phyloP scores from a whole-genome alignment of 2,113 vertebrate genomes.

The Hassar affinis region DNA sequence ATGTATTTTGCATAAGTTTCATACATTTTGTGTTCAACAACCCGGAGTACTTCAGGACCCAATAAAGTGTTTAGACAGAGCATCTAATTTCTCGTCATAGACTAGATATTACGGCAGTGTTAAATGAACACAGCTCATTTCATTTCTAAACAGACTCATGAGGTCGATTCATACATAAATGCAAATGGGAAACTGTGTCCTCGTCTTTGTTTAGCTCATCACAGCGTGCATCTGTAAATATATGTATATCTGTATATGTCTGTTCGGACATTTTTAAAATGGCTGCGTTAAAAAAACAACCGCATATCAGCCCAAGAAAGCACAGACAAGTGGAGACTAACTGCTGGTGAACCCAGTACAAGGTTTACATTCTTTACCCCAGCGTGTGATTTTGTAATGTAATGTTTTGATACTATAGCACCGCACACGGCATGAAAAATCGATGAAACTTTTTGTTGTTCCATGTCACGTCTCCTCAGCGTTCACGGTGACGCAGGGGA shows the following conservation, averaged over 20 bases:
- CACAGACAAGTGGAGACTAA: background rate
- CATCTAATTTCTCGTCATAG: constrained; percentile 36
- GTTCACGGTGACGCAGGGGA: background rate
- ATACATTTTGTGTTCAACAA: background rate
- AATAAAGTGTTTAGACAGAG: background rate
- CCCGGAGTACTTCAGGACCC: background rate
- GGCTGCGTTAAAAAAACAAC: background rate
- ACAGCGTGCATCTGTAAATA: background rate
- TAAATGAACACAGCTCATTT: constrained; percentile 58
- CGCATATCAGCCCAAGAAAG: background rate
- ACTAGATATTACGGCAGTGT: constrained; percentile 52
- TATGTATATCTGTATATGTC: background rate
- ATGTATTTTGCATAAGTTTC: too few relatives aligned
- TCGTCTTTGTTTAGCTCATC: constrained; percentile 36
- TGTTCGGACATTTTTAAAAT: background rate
- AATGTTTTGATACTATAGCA: background rate
- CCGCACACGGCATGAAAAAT: background rate
- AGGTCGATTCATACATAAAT: constrained; percentile 68
- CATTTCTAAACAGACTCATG: constrained; percentile 57
- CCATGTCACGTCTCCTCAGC: background rate
- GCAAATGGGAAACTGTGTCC: constrained; percentile 68
- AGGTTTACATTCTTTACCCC: background rate
- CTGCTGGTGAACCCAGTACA: background rate
- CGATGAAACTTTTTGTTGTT: constrained; percentile 1
- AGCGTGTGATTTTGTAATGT: background rate